A percentile compares a stretch with the other conserved stretches of the same genome.
Conservation (phyloP, 2,113 vertebrate species). For the Sphaerodactylus townsendi region DNA sequence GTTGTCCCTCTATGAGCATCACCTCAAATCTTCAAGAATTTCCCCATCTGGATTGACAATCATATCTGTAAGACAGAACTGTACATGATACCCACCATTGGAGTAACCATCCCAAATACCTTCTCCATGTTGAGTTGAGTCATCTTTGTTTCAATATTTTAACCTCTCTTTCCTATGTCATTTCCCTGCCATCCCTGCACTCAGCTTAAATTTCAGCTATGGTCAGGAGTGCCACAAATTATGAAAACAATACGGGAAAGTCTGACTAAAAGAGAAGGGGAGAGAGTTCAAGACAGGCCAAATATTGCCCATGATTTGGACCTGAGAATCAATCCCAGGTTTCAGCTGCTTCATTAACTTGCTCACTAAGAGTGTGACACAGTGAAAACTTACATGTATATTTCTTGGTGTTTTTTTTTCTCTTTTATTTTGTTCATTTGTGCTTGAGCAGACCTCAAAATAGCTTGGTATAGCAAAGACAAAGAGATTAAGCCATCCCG, state of each 20-base stretch:
- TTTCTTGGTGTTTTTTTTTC: neutral
- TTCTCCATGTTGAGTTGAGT: neutral
- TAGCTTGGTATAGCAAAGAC: constrained; percentile 91
- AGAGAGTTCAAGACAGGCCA: neutral
- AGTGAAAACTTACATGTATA: neutral
- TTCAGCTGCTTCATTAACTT: neutral
- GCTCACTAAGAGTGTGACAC: neutral
- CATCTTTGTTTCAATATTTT: neutral
- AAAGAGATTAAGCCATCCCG: constrained; percentile 94
- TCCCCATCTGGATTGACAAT: no score
- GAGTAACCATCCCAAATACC: neutral
- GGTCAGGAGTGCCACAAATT: no score
- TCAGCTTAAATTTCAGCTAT: neutral
- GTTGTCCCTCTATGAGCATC: no score
- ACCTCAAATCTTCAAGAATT: no score
- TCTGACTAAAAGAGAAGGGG: neutral
- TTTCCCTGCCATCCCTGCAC: neutral
- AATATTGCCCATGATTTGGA: neutral
- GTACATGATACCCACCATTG: neutral
- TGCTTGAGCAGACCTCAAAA: constrained; percentile 83
- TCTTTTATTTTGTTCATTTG: constrained; percentile 26
- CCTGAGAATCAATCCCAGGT: neutral
- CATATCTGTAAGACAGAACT: no score
- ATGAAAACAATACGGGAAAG: neutral
- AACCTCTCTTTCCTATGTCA: neutral